phyloP scores from a whole-genome alignment of 2,888 invertebrate species.

The Erebia aethiops region DNA sequence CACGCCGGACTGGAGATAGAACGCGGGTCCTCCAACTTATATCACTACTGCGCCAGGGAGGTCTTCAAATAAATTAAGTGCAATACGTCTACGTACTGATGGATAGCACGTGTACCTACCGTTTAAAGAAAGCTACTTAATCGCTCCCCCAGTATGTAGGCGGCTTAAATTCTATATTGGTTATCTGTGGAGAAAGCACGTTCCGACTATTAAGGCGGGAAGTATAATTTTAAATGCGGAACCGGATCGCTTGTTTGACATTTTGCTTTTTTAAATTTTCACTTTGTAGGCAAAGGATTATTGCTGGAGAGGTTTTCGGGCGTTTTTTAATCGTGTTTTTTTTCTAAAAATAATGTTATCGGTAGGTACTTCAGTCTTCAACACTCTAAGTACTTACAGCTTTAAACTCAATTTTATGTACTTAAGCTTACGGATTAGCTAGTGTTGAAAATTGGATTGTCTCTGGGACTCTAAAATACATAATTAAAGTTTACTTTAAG shows the following conservation, averaged over 20 bases:
- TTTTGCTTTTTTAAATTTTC: conserved; percentile 43
- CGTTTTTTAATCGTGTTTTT: neutral
- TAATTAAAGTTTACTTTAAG: no score
- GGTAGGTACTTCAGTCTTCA: no score
- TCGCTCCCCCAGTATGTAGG: conserved; percentile 34
- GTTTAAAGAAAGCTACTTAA: conserved; percentile 14
- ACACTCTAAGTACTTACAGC: no score
- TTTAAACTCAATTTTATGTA: no score
- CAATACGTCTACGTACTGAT: neutral
- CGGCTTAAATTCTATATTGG: conserved; percentile 51
- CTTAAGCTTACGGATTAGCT: no score
- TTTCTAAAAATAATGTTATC: no score
- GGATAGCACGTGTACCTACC: conserved; percentile 5
- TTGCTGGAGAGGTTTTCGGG: conserved; percentile 12
- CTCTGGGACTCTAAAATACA: no score
- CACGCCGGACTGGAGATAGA: no score
- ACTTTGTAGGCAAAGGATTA: conserved; percentile 40
- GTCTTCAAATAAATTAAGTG: neutral
- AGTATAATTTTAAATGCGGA: conserved; percentile 49
- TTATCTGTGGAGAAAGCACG: conserved; percentile 50
- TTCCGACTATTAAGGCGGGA: conserved; percentile 49
- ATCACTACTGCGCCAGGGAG: no score
- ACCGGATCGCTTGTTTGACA: conserved; percentile 48
- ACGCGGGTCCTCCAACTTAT: no score
- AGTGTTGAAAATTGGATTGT: no score